Conservation (phyloP, 2,888 invertebrate genomes). For the Cataglyphis rosenhaueri region DNA sequence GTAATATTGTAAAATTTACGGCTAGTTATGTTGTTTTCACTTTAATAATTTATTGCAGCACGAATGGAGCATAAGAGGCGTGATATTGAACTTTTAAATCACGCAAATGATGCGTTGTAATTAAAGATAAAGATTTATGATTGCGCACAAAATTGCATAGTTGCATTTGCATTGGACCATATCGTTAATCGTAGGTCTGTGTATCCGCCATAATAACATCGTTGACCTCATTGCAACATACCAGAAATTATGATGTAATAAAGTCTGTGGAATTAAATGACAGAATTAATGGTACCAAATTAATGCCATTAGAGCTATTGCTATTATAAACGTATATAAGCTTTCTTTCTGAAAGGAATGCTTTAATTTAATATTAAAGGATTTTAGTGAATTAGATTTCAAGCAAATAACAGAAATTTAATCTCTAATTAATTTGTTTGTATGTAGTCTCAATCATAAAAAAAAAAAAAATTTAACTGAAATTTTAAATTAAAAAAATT, state of each 20-base stretch:
- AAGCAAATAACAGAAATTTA: not conserved
- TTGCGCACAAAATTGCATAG: slow-evolving; percentile 18
- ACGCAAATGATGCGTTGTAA: slow-evolving; percentile 45
- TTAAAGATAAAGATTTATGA: slow-evolving; percentile 47
- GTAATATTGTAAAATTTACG: slow-evolving; percentile 6
- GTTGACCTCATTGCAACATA: slow-evolving; percentile 16
- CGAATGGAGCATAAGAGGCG: slow-evolving; percentile 15
- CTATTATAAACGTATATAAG: not conserved
- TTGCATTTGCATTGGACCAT: slow-evolving; percentile 21
- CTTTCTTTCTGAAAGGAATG: not conserved
- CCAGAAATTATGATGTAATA: slow-evolving; percentile 2
- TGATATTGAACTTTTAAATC: slow-evolving; percentile 39
- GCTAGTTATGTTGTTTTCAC: slow-evolving; percentile 19
- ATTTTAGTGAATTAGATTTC: not conserved
- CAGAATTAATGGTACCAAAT: not conserved
- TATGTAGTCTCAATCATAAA: not conserved
- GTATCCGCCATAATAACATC: slow-evolving; percentile 29
- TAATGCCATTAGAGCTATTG: not conserved
- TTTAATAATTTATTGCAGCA: slow-evolving; percentile 34
- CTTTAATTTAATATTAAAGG: not conserved
- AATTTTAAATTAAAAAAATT: not conserved
- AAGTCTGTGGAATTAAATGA: slow-evolving; percentile 28
- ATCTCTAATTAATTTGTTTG: not conserved
- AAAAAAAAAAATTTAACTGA: not conserved
- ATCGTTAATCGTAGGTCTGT: not conserved